Conservation (phyloP, 2,113 vertebrate species). For the Tauraco erythrolophus region DNA sequence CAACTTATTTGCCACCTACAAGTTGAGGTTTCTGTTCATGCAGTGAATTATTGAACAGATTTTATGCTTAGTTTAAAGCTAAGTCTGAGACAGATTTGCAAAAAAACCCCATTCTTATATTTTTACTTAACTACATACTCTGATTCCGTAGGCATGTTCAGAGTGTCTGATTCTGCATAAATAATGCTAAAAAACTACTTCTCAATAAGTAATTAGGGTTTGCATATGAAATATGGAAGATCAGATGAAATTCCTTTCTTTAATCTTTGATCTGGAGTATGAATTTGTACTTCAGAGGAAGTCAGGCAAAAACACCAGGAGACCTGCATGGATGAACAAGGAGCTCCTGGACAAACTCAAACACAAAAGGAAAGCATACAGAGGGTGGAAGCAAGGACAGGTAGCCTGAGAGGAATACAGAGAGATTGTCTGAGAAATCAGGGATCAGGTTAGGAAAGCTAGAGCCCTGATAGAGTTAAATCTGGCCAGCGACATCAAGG, state of each 20-base stretch:
- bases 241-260: neutral
- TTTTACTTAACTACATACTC: neutral
- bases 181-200: neutral
- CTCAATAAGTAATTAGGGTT: neutral
- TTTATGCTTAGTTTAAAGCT: neutral
- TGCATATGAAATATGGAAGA: neutral
- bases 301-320: too few species aligned
- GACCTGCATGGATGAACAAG: too few species aligned
- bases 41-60: neutral
- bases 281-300: neutral
- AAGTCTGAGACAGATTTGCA: neutral
- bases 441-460: too few species aligned
- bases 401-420: too few species aligned
- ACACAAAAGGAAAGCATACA: too few species aligned
- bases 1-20: neutral
- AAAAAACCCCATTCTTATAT: neutral
- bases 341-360: too few species aligned
- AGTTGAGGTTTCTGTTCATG: neutral
- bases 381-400: too few species aligned
- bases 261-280: neutral
- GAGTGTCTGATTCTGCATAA: neutral
- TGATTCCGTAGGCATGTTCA: neutral
- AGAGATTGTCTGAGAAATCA: too few species aligned
- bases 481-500: too few species aligned
- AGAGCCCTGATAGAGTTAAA: too few species aligned